Base-by-base conservation (phyloP, 2,113 vertebrate species). In the Herpetotheres cachinnans region DNA sequence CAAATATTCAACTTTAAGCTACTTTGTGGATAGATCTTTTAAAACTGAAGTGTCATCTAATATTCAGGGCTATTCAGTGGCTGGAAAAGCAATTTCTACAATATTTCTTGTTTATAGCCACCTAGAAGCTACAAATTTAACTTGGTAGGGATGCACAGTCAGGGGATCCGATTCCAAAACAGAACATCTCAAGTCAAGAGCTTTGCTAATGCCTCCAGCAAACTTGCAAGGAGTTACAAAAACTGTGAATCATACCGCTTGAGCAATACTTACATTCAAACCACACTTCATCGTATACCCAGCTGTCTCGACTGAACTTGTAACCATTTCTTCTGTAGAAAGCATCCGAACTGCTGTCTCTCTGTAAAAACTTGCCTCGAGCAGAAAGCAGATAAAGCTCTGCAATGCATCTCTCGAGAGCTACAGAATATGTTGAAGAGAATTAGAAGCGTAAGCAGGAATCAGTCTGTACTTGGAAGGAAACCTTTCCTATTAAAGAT, bases 131-230 rank as follows among this genome's bases (percentile, higher is more conserved):
- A 91, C 86, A 86, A 70, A 83, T 76, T 62, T 72, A 74, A 66
- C 80, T 93, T 66, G 42, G 69, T 65, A 90, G 47, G 59, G 90
- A 74, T 56, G 71, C 80, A 85, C 38, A 92, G 42, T 73, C 71
- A 77, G 79, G 86, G 61, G 42, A 69, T 80, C 52, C 3, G 3
- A 50, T 47, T 82, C 58, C 81, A 78, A 94, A 93, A 69, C 52
- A 84, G 62, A 91, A 61, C 55, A 52, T 97, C 86, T 90, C 69
- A 66, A 73, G 78, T 83, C 63, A 91, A 77, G 69, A 84, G 91
- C 81, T 96, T 86, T 90, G 82, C 86, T 95, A 95, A 74, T 87
- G 93, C 72, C 94, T 96, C 65, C 89, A 85, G 92, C 66, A 90
- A 90, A 63, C 82, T 96, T 38, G 78, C 7, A 8, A 69, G 91